Conservation (phyloP, 2,113 vertebrate species). For the Shinisaurus crocodilurus region DNA sequence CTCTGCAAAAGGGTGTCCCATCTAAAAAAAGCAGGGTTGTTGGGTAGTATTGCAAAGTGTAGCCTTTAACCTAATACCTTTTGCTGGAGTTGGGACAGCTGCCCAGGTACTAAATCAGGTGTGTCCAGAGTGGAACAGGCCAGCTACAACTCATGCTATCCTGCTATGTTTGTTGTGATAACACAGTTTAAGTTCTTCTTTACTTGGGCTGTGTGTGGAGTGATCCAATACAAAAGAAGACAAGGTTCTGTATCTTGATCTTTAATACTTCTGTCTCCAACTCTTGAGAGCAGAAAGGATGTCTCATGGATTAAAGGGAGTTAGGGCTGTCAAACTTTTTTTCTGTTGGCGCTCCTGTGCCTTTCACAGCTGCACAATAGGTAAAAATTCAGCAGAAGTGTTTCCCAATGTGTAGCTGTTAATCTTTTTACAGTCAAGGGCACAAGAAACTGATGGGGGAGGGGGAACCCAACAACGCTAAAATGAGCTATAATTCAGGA, state of each 20-base stretch:
- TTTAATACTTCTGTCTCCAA: no score
- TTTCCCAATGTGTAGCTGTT: background rate
- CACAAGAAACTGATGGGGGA: background rate
- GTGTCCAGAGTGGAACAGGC: background rate
- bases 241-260: no score
- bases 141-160: background rate
- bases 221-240: background rate
- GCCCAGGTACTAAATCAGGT: background rate
- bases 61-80: constrained; percentile 20
- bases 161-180: constrained; percentile 11
- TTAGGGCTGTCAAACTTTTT: background rate
- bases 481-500: background rate
- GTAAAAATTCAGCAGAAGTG: background rate
- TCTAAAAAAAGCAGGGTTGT: background rate
- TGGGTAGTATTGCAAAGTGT: background rate
- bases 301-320: background rate
- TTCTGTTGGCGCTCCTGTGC: background rate
- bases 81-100: background rate
- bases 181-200: background rate
- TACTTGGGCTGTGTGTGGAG: background rate
- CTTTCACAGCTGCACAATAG: no score
- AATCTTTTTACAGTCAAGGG: background rate
- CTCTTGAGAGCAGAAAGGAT: background rate
- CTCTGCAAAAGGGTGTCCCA: background rate
- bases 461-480: background rate